Conservation (phyloP, 2,797 vertebrate species). For the Discoglossus pictus region DNA sequence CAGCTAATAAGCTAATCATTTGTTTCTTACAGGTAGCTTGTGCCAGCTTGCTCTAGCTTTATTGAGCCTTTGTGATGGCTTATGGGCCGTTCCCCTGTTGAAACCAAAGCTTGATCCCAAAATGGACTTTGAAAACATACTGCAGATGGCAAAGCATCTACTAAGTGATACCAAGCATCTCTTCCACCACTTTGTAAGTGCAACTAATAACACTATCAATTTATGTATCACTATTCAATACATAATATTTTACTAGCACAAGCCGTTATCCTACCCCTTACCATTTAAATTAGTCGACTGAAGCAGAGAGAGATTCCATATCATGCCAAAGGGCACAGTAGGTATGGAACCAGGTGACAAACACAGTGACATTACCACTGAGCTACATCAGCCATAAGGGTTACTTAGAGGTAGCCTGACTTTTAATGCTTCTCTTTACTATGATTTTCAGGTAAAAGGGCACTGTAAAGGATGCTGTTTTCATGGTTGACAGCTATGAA, state of each 20-base stretch:
- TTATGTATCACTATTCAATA: no score
- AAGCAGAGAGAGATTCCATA: no score
- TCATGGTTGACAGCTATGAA: conserved; percentile 2
- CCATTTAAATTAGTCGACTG: no score
- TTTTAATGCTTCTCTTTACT: not conserved
- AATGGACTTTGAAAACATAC: conserved; percentile 52
- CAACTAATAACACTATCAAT: no score
- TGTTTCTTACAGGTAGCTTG: conserved; percentile 49
- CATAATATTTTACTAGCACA: no score
- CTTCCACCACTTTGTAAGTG: conserved; percentile 55
- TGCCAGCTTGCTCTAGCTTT: conserved; percentile 51
- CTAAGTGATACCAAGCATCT: conserved; percentile 55
- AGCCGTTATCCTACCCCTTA: no score
- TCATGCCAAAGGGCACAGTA: no score
- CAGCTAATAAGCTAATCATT: not conserved
- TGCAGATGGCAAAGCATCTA: conserved; percentile 52
- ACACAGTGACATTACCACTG: no score
- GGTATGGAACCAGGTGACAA: no score
- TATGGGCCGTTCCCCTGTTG: conserved; percentile 31
- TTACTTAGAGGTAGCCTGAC: not conserved
- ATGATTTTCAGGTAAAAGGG: not conserved
- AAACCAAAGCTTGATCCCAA: conserved; percentile 49
- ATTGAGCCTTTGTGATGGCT: conserved; percentile 51
- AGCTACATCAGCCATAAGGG: not conserved
- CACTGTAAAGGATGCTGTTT: conserved; percentile 5